Base-by-base conservation (phyloP, 2,797 vertebrate genomes). In the Rallus crepitans region DNA sequence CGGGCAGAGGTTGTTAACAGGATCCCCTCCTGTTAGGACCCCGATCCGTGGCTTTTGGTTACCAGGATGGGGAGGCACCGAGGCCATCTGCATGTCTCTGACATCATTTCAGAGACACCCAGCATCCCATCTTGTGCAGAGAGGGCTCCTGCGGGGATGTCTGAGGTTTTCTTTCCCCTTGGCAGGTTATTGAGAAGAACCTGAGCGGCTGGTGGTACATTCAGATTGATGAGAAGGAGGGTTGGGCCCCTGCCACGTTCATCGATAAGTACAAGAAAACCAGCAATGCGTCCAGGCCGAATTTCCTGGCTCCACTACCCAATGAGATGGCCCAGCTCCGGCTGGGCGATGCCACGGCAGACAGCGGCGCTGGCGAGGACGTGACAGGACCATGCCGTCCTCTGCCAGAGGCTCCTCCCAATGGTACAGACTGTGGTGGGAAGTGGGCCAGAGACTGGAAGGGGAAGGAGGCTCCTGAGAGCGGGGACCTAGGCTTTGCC, bases 191-290 rank as follows among this genome's bases (percentile, higher is more conserved):
- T 35, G 99, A 99, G 95, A 99, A 99, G 98, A 99, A 99, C 93
- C 93, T 98, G 70, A 99, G 99, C 2, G 99, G 99, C 75, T 99
- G 99, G 99, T 99, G 99, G 99, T 99, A 99, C 97, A 99, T 99
- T 97, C 99, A 99, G 98, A 99, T 99, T 5, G 99, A 99, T 24
- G 99, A 99, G 25, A 99, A 99, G 95, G 99, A 99, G 93, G 99
- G 99, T 35, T 99, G 99, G 99, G 99, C 99, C 87, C 99, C 99
- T 0, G 98, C 99, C 68, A 99, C 98, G 1, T 99, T 99, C 97
- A 99, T 99, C 16, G 99, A 99, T 83, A 99, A 99, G 93, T 99
- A 99, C 97, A 99, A 99, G 98, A 99, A 99, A 97, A 99, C 99
- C 83, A 99, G 99, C 96, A 99, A 97, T 0, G 99, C 99, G 0